phyloP scores from a whole-genome alignment of 1,140 invertebrate genomes.

The Bilobella aurantiaca region DNA sequence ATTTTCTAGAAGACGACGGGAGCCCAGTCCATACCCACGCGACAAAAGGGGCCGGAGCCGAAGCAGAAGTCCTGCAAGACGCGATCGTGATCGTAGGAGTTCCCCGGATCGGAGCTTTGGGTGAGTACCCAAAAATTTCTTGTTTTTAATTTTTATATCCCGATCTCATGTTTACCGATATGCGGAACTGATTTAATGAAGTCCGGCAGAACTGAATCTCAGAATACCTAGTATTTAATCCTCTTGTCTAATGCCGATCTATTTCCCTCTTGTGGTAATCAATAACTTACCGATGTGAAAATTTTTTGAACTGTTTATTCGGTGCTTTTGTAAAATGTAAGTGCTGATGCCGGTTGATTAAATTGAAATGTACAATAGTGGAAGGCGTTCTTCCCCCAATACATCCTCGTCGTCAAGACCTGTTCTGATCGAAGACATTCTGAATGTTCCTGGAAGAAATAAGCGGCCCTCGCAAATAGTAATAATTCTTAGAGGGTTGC shows the following conservation, averaged over 20 bases:
- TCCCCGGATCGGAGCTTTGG: background rate
- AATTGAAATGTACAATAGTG: background rate
- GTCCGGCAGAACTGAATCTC: no score
- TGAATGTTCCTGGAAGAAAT: constrained; percentile 59
- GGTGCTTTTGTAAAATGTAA: background rate
- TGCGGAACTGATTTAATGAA: no score
- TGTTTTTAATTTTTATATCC: background rate
- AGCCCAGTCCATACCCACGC: background rate
- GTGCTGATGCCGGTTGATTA: background rate
- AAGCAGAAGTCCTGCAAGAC: constrained; percentile 11
- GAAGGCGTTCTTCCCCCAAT: background rate
- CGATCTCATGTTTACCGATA: background rate
- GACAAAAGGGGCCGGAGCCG: background rate
- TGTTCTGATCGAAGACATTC: constrained; percentile 66
- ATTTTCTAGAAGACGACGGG: constrained; percentile 1
- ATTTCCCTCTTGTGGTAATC: background rate
- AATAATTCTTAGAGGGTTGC: constrained; percentile 77
- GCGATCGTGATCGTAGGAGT: background rate
- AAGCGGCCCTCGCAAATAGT: constrained; percentile 70
- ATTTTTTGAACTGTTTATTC: no score
- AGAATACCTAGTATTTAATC: background rate
- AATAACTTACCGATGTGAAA: no score
- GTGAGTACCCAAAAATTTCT: constrained; percentile 11
- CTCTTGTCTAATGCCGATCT: background rate
- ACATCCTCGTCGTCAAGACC: constrained; percentile 16